Base-by-base conservation (phyloP, 2,797 vertebrate genomes). In the Enteromius mattozi region DNA sequence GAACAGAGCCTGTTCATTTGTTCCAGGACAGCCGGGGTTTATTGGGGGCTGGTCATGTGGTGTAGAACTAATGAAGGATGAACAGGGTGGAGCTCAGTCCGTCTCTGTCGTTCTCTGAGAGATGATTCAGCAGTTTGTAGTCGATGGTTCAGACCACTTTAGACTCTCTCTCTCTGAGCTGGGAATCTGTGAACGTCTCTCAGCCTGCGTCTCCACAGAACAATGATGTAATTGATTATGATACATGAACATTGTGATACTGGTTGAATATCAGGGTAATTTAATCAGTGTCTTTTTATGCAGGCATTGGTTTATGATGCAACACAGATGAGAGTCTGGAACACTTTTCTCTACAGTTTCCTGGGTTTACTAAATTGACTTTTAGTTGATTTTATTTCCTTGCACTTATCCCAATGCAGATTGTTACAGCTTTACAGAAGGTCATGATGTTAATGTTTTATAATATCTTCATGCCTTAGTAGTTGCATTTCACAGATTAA, bases 71-170 rank as follows among this genome's bases (percentile, higher is more conserved):
- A 80, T 78, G 70, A 80, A 27, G 81, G 82, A 84, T 77, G 70
- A 80, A 77, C 14, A 75, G 71, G 81, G 68, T 77, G 63, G 7
- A 80, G 56, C 16, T 74, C 75, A 21, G 8, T 8, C 51, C 68
- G 77, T 74, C 59, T 80, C n/a, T 56, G 6, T 85, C 65, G 45
- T 49, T 45, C 21, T 27, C 68, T 2, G 16, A 47, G 35, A 88
- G 56, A 86, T 81, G 85, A 81, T 78, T 88, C 88, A 88, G 86
- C 90, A 87, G 92, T 87, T 87, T 86, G 83, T 16, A 61, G 21
- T 16, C 45, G 47, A 68, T 6, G 45, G 3, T 51, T 54, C 42
- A 21, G 59, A 47, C 59, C n/a, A 78, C 37, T 51, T 24, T 30
- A 30, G 2, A 10, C 59, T 65, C 40, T 75, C 4, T 49, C 49